A percentile compares a stretch with the other conserved stretches of the same genome.
Conservation (phyloP, 1,140 invertebrate genomes). For the Sarcophaga bullata region DNA sequence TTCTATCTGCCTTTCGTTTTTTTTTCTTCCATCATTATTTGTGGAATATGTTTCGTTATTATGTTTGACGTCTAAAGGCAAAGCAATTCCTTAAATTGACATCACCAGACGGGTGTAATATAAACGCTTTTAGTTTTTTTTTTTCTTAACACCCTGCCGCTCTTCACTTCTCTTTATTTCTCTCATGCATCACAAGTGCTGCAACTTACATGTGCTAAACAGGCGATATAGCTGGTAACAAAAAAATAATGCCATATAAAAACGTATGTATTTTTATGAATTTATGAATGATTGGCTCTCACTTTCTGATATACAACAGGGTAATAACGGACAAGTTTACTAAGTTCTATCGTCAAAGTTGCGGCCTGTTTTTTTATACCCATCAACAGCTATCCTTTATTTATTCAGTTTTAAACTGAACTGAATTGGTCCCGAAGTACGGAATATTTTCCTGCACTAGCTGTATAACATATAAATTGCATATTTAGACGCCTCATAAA, state of each 20-base stretch:
- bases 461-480: too few species aligned
- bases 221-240: not conserved
- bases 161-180: not conserved
- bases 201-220: not conserved
- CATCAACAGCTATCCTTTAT: not conserved
- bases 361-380: too few species aligned
- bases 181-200: not conserved
- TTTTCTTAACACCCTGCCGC: too few species aligned
- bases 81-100: constrained; percentile 39
- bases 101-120: constrained; percentile 24
- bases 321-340: too few species aligned
- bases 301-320: not conserved
- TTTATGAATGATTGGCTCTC: not conserved
- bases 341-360: too few species aligned
- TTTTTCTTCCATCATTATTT: not conserved
- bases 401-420: not conserved
- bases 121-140: too few species aligned
- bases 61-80: constrained; percentile 34
- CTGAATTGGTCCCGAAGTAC: too few species aligned
- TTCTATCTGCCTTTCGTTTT: too few species aligned
- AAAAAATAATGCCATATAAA: not conserved
- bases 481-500: constrained; percentile 37
- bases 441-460: too few species aligned
- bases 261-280: not conserved
- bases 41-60: not conserved